These are phyloP conservation scores for crab-eating macaque (Macaca fascicularis) DNA, from an alignment of 2,113 vertebrate species.

Conservation along the genomic window T2T-MFA8v1.1 NC_088384.1:25627001-25627500, in stretches of 20 bases:
- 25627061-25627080: too few species aligned
- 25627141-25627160: not conserved
- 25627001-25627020: not conserved
- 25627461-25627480: not conserved
- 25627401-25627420: not conserved
- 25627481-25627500: constrained; percentile 9
- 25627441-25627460: not conserved
- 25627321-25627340: not conserved
- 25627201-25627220: not conserved
- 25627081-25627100: not conserved
- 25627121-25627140: not conserved
- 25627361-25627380: not conserved
- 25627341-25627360: not conserved
- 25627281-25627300: not conserved
- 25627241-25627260: not conserved
- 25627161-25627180: not conserved
- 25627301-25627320: not conserved
- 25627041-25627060: not conserved
- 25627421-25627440: not conserved
- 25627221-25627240: not conserved
- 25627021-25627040: too few species aligned
- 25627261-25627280: not conserved
- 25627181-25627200: accelerated
- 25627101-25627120: too few species aligned
- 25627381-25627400: not conserved